Evolutionary conservation across 2,888 invertebrate genomes (phyloP), one percentile per base, ranked within the genome.

Genomic region (Leucophora obtusa): DNA sequence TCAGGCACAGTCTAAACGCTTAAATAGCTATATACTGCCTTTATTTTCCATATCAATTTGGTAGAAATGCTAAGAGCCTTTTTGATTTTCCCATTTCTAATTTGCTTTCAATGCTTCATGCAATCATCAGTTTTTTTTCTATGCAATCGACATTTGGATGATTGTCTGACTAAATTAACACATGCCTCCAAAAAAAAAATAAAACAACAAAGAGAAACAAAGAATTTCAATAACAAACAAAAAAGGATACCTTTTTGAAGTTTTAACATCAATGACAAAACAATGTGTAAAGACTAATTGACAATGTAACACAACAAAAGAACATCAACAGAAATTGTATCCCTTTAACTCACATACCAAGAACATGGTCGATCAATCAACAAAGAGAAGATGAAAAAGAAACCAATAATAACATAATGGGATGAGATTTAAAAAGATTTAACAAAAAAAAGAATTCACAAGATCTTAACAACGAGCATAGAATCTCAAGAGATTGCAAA

Each of bases 251-350:
- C 65, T 81, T 38, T 38, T 70, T 73, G 65, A 80, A 69, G 43
- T 58, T 58, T 51, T 54, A 71, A 59, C 35, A 60, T 66, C 70
- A 38, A 28, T 66, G 75, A 71, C 60, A 50, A 65, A 50, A 58
- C 33, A 59, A 24, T 10, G 35, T n/a, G 33, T 28, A 69, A 63
- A 63, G 38, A 47, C 76, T 72, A 73, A 73, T 73, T 81, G 81
- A 77, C 73, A 76, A 28, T 38, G 69, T 51, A 73, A 77, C 65
- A 69, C 21, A 15, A 77, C 73, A 81, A 81, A 81, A 54, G 73
- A 38, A 62, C 63, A 54, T 73, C 51, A 74, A 60, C 21, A 58
- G 53, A 73, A 59, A 62, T 21, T 35, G 33, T 56, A 56, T 51
- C 21, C 66, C 60, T 72, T 54, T 38, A 56, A 56, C 18, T 24